Percentiles rank a stretch among this genome's conserved stretches.
These are phyloP conservation scores for Oryctolagus cuniculus DNA, from an alignment of 2,113 vertebrate species.

Conservation along the genomic window mOryCun1.1 NC_091453.1:72552001-72552500, in stretches of 20 bases:
- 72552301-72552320: not conserved
- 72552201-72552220: no score
- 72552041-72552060: no score
- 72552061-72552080: no score
- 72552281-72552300: not conserved
- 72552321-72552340: not conserved
- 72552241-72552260: constrained; percentile 21
- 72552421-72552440: not conserved
- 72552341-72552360: not conserved
- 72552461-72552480: not conserved
- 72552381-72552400: not conserved
- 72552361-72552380: not conserved
- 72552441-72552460: not conserved
- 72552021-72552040: no score
- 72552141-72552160: no score
- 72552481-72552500: not conserved
- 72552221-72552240: not conserved
- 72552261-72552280: not conserved
- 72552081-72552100: no score
- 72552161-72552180: no score
- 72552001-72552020: no score
- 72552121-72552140: no score
- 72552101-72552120: no score
- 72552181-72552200: no score
- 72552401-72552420: not conserved